Conservation (phyloP, 1,140 invertebrate genomes). For the Pseudomyrmex dendroicus region DNA sequence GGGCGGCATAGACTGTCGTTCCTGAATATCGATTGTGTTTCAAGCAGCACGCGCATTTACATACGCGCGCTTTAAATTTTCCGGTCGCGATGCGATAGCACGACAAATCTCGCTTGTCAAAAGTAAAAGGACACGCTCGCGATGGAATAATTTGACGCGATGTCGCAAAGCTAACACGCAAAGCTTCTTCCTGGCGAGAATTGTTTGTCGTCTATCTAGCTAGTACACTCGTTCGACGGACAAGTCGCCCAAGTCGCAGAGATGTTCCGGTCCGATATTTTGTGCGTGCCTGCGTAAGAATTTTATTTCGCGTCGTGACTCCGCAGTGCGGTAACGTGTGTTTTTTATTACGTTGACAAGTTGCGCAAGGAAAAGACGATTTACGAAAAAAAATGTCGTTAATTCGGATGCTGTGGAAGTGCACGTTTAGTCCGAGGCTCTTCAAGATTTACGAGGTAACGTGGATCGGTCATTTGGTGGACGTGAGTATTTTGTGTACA, state of each 20-base stretch:
- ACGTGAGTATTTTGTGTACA: conserved; percentile 72
- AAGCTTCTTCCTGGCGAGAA: neutral
- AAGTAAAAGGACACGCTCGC: neutral
- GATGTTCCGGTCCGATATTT: neutral
- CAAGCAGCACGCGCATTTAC: neutral
- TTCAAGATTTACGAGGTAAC: conserved; percentile 87
- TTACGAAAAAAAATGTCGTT: conserved; percentile 75
- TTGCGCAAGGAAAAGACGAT: neutral
- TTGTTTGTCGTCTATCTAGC: conserved; percentile 8
- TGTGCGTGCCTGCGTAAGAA: conserved; percentile 16
- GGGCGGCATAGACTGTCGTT: too few species aligned
- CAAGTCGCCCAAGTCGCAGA: neutral
- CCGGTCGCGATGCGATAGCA: neutral
- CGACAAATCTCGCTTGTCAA: neutral
- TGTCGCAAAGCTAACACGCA: neutral
- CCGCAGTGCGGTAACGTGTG: conserved; percentile 11
- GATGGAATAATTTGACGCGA: neutral
- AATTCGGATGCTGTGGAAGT: conserved; percentile 82
- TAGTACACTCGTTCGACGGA: neutral
- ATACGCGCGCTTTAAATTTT: neutral
- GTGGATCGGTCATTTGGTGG: conserved; percentile 80
- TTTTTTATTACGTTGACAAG: neutral
- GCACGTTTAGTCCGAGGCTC: conserved; percentile 88
- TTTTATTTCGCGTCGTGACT: conserved; percentile 14
- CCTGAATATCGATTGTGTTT: neutral